Percentiles rank a stretch among this genome's conserved stretches.
phyloP scores from a whole-genome alignment of 2,797 vertebrate genomes.

The Ambastaia sidthimunki region DNA sequence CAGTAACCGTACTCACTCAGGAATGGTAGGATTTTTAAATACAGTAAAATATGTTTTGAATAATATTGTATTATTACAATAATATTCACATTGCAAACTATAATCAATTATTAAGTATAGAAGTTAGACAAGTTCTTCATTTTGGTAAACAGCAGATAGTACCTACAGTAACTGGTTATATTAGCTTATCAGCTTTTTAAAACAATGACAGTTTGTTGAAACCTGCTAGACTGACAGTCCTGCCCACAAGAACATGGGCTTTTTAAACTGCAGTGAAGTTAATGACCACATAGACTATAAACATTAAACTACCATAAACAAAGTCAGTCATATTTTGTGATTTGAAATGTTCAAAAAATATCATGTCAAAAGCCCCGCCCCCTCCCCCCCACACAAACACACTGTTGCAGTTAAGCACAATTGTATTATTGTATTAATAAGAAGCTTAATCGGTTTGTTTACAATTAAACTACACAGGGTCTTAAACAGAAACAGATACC shows the following conservation, averaged over 20 bases:
- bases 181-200: no score
- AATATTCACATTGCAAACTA: not conserved
- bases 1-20: not conserved
- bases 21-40: not conserved
- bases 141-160: not conserved
- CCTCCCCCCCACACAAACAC: no score
- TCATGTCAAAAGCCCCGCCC: no score
- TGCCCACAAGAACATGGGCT: no score
- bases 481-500: not conserved
- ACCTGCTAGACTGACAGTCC: no score
- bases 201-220: no score
- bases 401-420: not conserved
- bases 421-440: not conserved
- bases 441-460: constrained; percentile 31
- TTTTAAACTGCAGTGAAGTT: no score
- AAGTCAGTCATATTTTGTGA: no score
- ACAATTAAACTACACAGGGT: constrained; percentile 2
- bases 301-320: no score
- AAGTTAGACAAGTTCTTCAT: not conserved
- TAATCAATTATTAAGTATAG: not conserved
- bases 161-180: no score
- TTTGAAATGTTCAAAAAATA: no score
- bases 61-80: not conserved
- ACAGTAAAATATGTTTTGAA: not conserved
- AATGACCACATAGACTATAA: no score